Percentiles rank a stretch among this genome's conserved stretches.
Conservation (phyloP, 2,888 invertebrate species). For the Tipula helvola region DNA sequence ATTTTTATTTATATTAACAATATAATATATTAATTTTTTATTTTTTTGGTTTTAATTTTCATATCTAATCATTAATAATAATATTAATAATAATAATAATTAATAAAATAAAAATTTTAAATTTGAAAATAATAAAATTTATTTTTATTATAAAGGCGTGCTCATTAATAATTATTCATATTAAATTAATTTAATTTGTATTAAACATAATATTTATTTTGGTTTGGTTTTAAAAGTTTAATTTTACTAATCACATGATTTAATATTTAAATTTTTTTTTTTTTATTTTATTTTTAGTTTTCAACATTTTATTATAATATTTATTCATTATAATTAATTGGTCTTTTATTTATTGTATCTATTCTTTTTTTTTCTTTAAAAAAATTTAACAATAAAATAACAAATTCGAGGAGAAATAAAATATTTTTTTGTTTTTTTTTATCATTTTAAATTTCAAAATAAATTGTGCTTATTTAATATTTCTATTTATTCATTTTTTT, state of each 20-base stretch:
- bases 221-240: not conserved
- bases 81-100: not conserved
- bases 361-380: not conserved
- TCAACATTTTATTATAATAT: not conserved
- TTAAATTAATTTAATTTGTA: not conserved
- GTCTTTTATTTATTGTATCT: conserved; percentile 4
- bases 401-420: not conserved
- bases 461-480: not conserved
- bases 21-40: not conserved
- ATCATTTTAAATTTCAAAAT: not conserved
- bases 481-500: not conserved
- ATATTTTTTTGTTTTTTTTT: not conserved
- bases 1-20: not conserved
- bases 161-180: not conserved
- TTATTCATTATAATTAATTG: not conserved
- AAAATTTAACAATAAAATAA: not conserved
- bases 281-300: not conserved
- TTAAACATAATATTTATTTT: not conserved
- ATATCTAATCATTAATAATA: not conserved
- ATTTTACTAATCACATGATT: conserved; percentile 4
- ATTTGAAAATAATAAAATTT: not conserved
- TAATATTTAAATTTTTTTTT: not conserved
- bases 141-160: not conserved
- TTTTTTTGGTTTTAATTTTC: not conserved
- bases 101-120: not conserved